Percentiles rank a stretch among this genome's conserved stretches.
phyloP scores from a whole-genome alignment of 2,797 vertebrate genomes.

The Danio aesculapii region DNA sequence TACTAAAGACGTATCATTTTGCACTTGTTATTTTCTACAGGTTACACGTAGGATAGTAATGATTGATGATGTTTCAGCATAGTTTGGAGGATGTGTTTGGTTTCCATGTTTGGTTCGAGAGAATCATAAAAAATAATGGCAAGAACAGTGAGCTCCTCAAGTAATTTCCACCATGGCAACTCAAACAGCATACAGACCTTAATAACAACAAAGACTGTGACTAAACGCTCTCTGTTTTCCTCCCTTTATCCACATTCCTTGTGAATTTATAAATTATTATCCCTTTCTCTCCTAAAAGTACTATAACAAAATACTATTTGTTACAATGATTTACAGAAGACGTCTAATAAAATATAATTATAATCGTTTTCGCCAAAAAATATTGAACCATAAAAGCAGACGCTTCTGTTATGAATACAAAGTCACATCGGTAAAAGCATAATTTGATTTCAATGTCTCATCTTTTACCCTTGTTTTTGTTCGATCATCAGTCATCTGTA shows the following conservation, averaged over 20 bases:
- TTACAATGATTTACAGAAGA: too few species aligned
- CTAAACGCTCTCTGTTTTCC: conserved; percentile 21
- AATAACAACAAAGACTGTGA: conserved; percentile 32
- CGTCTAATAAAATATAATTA: too few species aligned
- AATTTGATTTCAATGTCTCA: background rate
- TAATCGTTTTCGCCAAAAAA: too few species aligned
- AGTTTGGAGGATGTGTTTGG: conserved; percentile 13
- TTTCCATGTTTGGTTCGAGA: conserved; percentile 35
- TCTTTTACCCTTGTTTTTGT: background rate
- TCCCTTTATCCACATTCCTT: conserved; percentile 16
- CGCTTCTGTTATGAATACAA: too few species aligned
- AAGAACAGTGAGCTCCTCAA: conserved; percentile 12
- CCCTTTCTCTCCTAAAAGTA: background rate
- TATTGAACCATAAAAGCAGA: too few species aligned
- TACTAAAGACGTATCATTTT: background rate
- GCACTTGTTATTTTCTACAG: background rate
- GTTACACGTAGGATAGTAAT: background rate
- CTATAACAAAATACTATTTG: too few species aligned
- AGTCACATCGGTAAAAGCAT: background rate
- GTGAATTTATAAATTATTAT: background rate
- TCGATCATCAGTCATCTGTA: background rate
- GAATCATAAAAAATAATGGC: conserved; percentile 32
- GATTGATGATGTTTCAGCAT: conserved; percentile 17
- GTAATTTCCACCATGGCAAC: conserved; percentile 41
- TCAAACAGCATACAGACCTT: conserved; percentile 35